Percentiles rank a stretch among this genome's conserved stretches.
phyloP scores from a whole-genome alignment of 2,113 vertebrate genomes.

The Bujurquina vittata region DNA sequence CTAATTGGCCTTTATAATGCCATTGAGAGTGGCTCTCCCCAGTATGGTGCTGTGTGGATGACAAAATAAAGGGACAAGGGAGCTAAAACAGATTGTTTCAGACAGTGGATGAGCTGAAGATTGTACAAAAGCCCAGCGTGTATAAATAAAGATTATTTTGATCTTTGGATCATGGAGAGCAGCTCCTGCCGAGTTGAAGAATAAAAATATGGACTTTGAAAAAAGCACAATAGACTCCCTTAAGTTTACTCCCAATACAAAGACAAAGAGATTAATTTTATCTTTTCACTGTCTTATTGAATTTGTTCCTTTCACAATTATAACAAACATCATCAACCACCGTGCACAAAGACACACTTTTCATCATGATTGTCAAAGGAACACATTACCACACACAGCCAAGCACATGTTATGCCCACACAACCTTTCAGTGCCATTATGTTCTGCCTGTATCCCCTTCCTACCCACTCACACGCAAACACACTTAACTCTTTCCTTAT shows the following conservation, averaged over 20 bases:
- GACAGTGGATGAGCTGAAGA: not conserved
- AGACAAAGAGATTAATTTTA: constrained; percentile 7
- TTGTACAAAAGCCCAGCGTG: not conserved
- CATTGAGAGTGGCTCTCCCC: not conserved
- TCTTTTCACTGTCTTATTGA: not conserved
- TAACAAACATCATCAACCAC: constrained; percentile 12
- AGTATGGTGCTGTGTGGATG: not conserved
- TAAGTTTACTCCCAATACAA: not conserved
- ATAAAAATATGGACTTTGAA: not conserved
- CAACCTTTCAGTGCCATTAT: constrained; percentile 42
- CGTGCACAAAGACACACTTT: not conserved
- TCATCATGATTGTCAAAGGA: constrained; percentile 2
- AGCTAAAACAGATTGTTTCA: constrained; percentile 3
- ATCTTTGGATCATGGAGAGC: not conserved
- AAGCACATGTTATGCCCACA: constrained; percentile 31
- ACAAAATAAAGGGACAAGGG: not conserved
- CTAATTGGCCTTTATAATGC: not conserved
- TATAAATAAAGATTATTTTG: constrained; percentile 2
- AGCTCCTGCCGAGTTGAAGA: not conserved
- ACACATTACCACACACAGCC: constrained; percentile 23
- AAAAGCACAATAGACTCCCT: not conserved
- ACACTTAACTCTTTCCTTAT: constrained; percentile 23
- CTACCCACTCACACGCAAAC: constrained; percentile 23
- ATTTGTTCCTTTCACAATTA: constrained; percentile 12
- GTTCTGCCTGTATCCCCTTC: constrained; percentile 25